These are phyloP conservation scores for Scartelaos histophorus DNA, from an alignment of 2,113 vertebrate species.

Conservation along the genomic window DNA sequence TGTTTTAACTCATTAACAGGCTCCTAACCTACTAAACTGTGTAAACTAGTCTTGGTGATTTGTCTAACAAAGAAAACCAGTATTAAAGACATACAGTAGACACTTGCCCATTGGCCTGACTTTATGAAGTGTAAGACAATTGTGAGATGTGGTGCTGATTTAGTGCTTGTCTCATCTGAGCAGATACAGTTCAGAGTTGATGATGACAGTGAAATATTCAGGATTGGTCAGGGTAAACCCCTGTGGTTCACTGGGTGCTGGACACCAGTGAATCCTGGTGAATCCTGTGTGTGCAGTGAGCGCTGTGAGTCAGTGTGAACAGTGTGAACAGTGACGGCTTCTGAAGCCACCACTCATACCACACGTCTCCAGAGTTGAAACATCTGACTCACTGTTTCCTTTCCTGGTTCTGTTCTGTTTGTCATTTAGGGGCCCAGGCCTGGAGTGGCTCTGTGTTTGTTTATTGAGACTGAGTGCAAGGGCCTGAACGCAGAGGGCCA, in stretches of 20 bases:
- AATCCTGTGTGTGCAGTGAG: neutral
- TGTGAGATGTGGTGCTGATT: neutral
- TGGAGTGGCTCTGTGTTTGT: slow-evolving; percentile 76
- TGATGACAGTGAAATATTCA: neutral
- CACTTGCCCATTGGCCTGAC: neutral
- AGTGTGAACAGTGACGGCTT: slow-evolving; percentile 20
- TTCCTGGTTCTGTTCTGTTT: slow-evolving; percentile 53
- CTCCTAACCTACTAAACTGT: neutral
- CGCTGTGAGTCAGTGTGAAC: slow-evolving; percentile 36
- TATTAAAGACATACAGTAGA: neutral
- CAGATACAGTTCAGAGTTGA: neutral
- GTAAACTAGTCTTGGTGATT: neutral
- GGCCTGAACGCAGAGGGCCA: slow-evolving; percentile 65
- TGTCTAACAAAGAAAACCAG: neutral
- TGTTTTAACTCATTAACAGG: neutral
- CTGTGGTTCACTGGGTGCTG: neutral
- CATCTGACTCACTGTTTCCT: slow-evolving; percentile 45
- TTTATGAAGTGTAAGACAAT: too few relatives aligned
- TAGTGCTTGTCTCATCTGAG: neutral
- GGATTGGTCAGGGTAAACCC: neutral
- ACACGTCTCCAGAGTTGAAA: slow-evolving; percentile 49
- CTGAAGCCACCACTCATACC: slow-evolving; percentile 40
- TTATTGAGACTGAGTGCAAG: slow-evolving; percentile 72
- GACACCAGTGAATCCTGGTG: neutral
- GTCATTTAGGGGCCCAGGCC: slow-evolving; percentile 67